Base-by-base conservation (phyloP, 2,888 invertebrate genomes). In the Eupithecia pulchellata region DNA sequence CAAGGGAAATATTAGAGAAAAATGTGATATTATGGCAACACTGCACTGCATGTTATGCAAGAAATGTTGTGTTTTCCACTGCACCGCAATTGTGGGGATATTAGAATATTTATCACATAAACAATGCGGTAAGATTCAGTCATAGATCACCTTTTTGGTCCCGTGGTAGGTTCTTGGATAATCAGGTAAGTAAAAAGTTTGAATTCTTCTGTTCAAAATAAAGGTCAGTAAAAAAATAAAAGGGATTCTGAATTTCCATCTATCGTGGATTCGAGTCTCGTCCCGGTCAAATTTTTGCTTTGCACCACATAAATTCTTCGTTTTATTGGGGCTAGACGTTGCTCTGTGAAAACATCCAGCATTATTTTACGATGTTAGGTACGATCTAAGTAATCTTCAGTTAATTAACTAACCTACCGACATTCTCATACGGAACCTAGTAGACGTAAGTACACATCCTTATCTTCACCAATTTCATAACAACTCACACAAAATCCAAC, bases 11-110 rank as follows among this genome's bases (percentile, higher is more conserved):
- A 47, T 47, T 47, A 47, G 47, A 47, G 47, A 47, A 81, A 66
- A 62, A 47, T 39, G 71, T 66, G 47, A 20, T 47, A 20, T 47
- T 47, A 47, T 47, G 20, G 47, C 47, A 20, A 47, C 47, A 20
- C 20, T 9, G 47, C 47, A 11, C 47, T 47, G 47, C 47, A 20
- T 20, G 47, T 11, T 47, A 20, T 20, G 20, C 47, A 47, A 47
- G 20, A n/a, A 9, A 47, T 20, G 11, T 11, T 47, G 47, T 20
- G 20, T 78, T 82, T 39, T 47, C 9, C 20, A 47, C 20, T 47
- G 20, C 47, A 20, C 20, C 9, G 47, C 47, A 9, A 47, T 47
- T 47, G 20, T 11, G 11, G 2, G 5, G 20, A 47, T 47, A 47
- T 47, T 47, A 47, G 11, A 47, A 47, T 47, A 47, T 47, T 47